Percentiles rank a stretch among this genome's conserved stretches.
Evolutionary conservation across 2,888 invertebrate species (phyloP).

Genomic region (Drosophila cognata): DNA sequence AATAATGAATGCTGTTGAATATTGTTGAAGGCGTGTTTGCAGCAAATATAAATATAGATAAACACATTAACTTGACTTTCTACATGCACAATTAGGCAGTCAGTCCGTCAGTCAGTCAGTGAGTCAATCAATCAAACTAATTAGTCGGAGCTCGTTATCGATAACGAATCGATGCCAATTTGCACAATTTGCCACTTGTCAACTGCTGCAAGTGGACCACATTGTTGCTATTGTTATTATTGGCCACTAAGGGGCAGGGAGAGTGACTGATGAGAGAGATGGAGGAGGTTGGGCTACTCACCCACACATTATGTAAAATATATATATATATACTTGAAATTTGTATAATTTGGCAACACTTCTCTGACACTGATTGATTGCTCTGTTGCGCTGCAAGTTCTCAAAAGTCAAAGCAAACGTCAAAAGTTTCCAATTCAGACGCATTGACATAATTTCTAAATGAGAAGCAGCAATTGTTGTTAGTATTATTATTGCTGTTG

Average conservation of each 20-base stretch:
- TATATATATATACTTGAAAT: neutral
- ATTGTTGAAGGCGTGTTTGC: neutral
- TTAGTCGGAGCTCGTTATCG: slow-evolving; percentile 44
- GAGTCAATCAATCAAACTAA: slow-evolving; percentile 8
- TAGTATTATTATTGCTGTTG: neutral
- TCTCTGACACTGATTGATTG: slow-evolving; percentile 17
- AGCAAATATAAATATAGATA: neutral
- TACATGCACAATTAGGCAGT: neutral
- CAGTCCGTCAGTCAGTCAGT: neutral
- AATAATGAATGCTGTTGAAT: neutral
- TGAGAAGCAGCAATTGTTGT: slow-evolving; percentile 10
- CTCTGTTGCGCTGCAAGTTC: slow-evolving; percentile 14
- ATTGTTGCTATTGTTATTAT: slow-evolving; percentile 16
- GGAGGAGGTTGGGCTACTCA: neutral
- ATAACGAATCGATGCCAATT: slow-evolving; percentile 53
- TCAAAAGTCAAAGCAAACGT: slow-evolving; percentile 12
- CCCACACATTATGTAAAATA: slow-evolving; percentile 27
- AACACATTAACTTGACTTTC: slow-evolving; percentile 3
- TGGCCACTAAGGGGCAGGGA: neutral
- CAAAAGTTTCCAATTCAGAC: slow-evolving; percentile 62
- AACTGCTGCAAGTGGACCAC: neutral
- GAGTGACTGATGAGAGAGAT: neutral
- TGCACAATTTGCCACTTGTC: slow-evolving; percentile 15
- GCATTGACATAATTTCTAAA: slow-evolving; percentile 68
- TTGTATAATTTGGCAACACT: slow-evolving; percentile 14